Evolutionary conservation across 2,113 vertebrate genomes (phyloP).

Genomic region (Caranx melampygus): DNA sequence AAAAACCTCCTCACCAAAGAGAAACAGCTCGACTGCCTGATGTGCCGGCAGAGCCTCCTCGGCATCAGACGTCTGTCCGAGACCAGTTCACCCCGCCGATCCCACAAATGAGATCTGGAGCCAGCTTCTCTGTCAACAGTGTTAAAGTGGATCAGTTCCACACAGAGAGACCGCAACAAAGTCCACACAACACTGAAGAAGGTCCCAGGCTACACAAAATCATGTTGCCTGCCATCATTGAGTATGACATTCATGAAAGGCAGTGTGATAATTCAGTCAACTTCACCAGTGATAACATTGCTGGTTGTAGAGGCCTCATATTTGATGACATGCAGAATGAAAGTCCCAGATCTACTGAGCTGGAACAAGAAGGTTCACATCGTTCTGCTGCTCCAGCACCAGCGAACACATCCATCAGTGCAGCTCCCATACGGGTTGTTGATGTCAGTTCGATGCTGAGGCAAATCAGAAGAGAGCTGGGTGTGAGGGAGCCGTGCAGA

Average conservation of each 20-base stretch:
- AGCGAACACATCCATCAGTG: neutral
- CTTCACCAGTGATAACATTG: conserved; percentile 83
- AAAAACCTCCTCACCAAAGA: neutral
- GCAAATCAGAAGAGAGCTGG: conserved; percentile 62
- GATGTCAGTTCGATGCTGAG: conserved; percentile 56
- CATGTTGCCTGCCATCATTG: neutral
- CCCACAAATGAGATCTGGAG: conserved; percentile 58
- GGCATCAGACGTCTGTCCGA: neutral
- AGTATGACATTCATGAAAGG: neutral
- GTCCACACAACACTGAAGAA: neutral
- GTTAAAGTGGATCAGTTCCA: neutral
- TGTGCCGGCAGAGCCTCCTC: neutral
- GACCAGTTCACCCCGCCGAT: neutral
- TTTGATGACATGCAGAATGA: conserved; percentile 51
- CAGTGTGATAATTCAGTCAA: conserved; percentile 20
- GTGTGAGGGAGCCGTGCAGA: conserved; percentile 64
- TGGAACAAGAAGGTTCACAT: neutral
- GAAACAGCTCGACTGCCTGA: neutral
- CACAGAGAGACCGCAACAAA: neutral
- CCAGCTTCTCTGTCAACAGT: conserved; percentile 57
- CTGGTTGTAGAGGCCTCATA: conserved; percentile 71
- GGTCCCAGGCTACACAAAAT: neutral
- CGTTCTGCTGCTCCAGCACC: neutral
- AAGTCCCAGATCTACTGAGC: neutral
- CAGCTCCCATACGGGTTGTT: neutral